Conservation (phyloP, 2,113 vertebrate genomes). For the Pituophis catenifer region DNA sequence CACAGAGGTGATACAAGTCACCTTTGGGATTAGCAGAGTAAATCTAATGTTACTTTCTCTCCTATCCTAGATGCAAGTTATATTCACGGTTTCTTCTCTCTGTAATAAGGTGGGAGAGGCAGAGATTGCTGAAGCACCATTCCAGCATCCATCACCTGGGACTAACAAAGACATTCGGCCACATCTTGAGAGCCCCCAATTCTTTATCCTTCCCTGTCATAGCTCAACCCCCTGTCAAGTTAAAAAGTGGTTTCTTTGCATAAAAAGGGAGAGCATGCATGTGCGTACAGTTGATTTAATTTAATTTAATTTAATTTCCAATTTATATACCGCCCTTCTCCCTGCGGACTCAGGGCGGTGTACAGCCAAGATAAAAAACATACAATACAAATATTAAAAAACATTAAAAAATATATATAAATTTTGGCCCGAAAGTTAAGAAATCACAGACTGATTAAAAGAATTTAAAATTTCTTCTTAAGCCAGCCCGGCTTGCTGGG, state of each 20-base stretch:
- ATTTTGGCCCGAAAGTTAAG: no score
- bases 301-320: no score
- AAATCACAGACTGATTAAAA: no score
- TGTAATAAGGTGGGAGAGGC: neutral
- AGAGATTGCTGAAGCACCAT: neutral
- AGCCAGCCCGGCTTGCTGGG: no score
- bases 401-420: no score
- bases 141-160: neutral
- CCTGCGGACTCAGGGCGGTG: no score
- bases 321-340: no score
- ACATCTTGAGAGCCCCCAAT: neutral
- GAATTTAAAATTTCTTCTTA: no score
- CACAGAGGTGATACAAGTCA: neutral
- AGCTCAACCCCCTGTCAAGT: neutral
- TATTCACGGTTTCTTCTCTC: neutral
- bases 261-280: no score
- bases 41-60: neutral
- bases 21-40: neutral
- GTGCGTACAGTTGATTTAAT: neutral
- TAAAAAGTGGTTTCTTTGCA: neutral
- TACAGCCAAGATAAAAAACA: no score
- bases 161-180: neutral
- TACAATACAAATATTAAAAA: no score
- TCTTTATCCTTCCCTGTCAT: neutral
- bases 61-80: neutral